Evolutionary conservation across 1,140 invertebrate genomes (phyloP).

Genomic region (Habropoda laboriosa): DNA sequence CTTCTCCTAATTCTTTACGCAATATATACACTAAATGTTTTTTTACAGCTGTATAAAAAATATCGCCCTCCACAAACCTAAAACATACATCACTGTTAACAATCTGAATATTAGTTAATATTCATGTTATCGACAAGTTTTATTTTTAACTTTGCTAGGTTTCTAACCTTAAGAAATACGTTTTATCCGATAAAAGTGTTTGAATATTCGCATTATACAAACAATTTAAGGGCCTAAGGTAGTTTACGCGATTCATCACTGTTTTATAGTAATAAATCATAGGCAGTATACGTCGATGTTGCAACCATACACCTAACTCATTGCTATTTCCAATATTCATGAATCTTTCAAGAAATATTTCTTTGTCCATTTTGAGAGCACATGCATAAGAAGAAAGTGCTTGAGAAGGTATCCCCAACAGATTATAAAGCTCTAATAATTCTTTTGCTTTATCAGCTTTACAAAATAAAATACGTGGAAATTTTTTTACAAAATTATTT

Average conservation of each 20-base stretch:
- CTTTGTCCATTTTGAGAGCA: slow-evolving; percentile 78
- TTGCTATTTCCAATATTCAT: slow-evolving; percentile 77
- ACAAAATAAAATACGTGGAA: slow-evolving; percentile 80
- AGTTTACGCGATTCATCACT: slow-evolving; percentile 78
- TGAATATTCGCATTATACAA: slow-evolving; percentile 80
- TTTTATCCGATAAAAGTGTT: not conserved
- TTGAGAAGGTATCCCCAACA: slow-evolving; percentile 78
- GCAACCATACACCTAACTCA: slow-evolving; percentile 80
- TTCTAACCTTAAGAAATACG: not conserved
- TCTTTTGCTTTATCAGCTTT: slow-evolving; percentile 75
- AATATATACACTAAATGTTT: slow-evolving; percentile 74
- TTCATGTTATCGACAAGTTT: not conserved
- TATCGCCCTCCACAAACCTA: slow-evolving; percentile 51
- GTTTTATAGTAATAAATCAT: slow-evolving; percentile 80
- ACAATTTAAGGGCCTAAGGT: slow-evolving; percentile 76
- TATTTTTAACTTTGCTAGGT: not conserved
- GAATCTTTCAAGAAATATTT: slow-evolving; percentile 80
- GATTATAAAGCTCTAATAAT: slow-evolving; percentile 80
- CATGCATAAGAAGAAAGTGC: slow-evolving; percentile 76
- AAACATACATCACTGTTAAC: slow-evolving; percentile 28
- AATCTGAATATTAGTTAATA: not conserved
- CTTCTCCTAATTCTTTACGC: slow-evolving; percentile 67
- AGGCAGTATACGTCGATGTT: slow-evolving; percentile 81
- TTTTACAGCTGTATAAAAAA: slow-evolving; percentile 66
- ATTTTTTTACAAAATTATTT: slow-evolving; percentile 76